Evolutionary conservation across 2,888 invertebrate genomes (phyloP).

Genomic region (Erebia ligea): DNA sequence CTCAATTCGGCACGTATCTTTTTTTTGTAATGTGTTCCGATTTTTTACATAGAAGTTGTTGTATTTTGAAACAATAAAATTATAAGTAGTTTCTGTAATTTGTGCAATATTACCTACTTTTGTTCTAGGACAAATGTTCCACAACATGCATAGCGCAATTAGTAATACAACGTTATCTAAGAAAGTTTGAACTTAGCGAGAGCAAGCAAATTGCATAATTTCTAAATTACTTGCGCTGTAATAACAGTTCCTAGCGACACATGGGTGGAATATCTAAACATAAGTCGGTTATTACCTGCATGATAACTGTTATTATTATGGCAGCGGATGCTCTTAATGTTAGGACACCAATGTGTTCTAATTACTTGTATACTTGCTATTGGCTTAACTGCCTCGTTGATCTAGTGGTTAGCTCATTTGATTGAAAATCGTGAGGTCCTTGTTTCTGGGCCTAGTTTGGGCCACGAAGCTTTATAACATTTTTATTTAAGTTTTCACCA

Average conservation of each 20-base stretch:
- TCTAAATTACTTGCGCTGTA: constrained; percentile 49
- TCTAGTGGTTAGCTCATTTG: neutral
- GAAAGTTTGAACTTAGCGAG: constrained; percentile 28
- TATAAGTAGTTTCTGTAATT: too few relatives aligned
- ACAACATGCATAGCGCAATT: constrained; percentile 3
- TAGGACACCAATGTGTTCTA: constrained; percentile 30
- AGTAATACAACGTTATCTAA: constrained; percentile 16
- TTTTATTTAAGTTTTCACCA: too few relatives aligned
- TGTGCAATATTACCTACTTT: too few relatives aligned
- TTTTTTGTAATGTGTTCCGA: too few relatives aligned
- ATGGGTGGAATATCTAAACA: constrained; percentile 50
- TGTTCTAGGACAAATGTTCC: neutral
- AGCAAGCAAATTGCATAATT: constrained; percentile 40
- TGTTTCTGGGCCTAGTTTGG: too few relatives aligned
- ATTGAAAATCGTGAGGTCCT: too few relatives aligned
- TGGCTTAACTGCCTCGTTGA: neutral
- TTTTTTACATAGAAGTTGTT: too few relatives aligned
- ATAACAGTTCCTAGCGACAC: constrained; percentile 51
- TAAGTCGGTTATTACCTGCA: constrained; percentile 49
- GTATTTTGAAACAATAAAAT: too few relatives aligned
- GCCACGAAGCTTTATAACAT: too few relatives aligned
- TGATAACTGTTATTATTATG: constrained; percentile 43
- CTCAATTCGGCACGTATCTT: too few relatives aligned
- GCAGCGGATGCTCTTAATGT: constrained; percentile 39
- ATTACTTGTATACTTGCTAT: constrained; percentile 20